Evolutionary conservation across 35 echinoderm and acorn worm genomes (phyloP).

Genomic region (Apostichopus parvimensis): DNA sequence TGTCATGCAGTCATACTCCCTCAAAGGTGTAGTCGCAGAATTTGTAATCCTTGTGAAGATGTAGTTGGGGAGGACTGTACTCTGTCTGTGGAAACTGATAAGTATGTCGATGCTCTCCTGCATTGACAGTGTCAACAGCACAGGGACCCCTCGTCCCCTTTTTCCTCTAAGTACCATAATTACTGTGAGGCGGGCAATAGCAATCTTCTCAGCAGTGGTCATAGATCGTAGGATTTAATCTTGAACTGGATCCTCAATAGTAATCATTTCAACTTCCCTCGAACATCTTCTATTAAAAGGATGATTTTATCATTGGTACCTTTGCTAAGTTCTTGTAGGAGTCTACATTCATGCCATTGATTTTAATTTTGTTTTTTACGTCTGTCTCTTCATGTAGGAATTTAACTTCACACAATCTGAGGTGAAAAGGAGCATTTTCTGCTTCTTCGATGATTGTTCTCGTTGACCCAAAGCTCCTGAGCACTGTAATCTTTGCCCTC

Average conservation of each 20-base stretch:
- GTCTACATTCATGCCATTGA: conserved; percentile 24
- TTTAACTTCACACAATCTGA: conserved; percentile 34
- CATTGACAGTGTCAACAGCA: conserved; percentile 43
- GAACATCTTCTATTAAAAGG: conserved; percentile 16
- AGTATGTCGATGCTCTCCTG: conserved; percentile 35
- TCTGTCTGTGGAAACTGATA: conserved; percentile 27
- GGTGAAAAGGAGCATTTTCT: conserved; percentile 40
- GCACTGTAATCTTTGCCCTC: conserved; percentile 35
- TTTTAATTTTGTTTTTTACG: background rate
- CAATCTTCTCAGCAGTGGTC: conserved; percentile 13
- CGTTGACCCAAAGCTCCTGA: conserved; percentile 24
- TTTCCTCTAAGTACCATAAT: conserved; percentile 27
- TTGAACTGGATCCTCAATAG: conserved; percentile 39
- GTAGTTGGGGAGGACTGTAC: background rate
- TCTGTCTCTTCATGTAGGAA: conserved; percentile 35
- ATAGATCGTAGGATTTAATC: conserved; percentile 39
- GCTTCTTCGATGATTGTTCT: conserved; percentile 9
- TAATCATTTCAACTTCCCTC: conserved; percentile 31
- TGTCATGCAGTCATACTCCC: conserved; percentile 25
- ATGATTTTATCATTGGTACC: conserved; percentile 8
- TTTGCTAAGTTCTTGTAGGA: conserved; percentile 23
- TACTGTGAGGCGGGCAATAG: background rate
- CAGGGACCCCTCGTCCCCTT: conserved; percentile 57
- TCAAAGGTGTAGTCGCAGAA: conserved; percentile 24
- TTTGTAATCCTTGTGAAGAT: background rate